These are phyloP conservation scores for Pollachius pollachius DNA, from an alignment of 2,113 vertebrate genomes.

Conservation along the genomic window DNA sequence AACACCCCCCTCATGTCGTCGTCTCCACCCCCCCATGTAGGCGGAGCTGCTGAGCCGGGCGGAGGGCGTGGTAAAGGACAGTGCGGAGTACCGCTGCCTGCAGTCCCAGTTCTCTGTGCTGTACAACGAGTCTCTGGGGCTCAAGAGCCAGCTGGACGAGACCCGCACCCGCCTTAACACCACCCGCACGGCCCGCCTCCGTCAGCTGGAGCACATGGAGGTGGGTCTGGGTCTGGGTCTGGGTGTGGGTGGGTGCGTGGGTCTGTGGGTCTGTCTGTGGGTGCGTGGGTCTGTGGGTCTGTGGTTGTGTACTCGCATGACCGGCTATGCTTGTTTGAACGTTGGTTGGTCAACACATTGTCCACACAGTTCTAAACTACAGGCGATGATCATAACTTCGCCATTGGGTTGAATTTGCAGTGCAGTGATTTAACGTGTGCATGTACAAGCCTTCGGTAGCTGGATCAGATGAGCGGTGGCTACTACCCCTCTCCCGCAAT, in stretches of 20 bases:
- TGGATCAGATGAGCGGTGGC: no score
- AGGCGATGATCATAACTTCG: no score
- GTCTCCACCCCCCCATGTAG: constrained; percentile 54
- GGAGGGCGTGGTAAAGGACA: constrained; percentile 89
- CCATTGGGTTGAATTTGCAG: no score
- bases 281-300: neutral
- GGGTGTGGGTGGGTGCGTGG: constrained; percentile 60
- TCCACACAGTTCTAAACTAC: no score
- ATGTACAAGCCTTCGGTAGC: no score
- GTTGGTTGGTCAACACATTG: no score
- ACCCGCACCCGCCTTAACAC: constrained; percentile 89
- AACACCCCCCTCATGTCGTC: no score
- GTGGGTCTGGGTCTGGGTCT: constrained; percentile 59
- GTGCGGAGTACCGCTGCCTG: constrained; percentile 92
- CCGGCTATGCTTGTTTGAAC: no score
- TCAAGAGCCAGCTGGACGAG: constrained; percentile 92
- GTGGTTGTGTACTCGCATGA: neutral
- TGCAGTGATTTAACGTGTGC: no score
- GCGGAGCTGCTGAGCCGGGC: constrained; percentile 84
- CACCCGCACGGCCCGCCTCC: constrained; percentile 87
- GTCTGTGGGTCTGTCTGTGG: constrained; percentile 60
- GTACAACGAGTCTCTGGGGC: constrained; percentile 92
- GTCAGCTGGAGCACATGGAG: constrained; percentile 95
- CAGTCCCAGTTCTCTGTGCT: constrained; percentile 97
- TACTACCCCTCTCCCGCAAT: no score